These are phyloP conservation scores for Oncorhynchus clarkii DNA, from an alignment of 2,113 vertebrate genomes.

Conservation along the genomic window DNA sequence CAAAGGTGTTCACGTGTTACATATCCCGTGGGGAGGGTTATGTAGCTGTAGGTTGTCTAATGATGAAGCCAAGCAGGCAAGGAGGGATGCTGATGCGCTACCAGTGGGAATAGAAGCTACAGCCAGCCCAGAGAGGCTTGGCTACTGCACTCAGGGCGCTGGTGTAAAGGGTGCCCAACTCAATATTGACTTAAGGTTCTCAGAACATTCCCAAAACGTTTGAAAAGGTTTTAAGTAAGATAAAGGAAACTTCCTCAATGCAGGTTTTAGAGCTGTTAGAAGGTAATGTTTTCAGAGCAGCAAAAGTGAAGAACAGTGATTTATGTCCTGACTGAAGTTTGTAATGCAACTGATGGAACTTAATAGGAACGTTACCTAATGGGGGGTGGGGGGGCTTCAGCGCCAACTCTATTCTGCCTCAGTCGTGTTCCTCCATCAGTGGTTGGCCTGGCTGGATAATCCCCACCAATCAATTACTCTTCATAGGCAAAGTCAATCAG, in stretches of 20 bases:
- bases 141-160: not conserved
- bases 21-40: conserved; percentile 41
- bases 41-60: conserved; percentile 49
- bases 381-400: not conserved
- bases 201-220: too few relatives aligned
- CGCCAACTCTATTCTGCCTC: conserved; percentile 37
- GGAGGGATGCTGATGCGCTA: conserved; percentile 14
- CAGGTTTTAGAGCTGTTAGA: not conserved
- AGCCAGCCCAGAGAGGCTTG: not conserved
- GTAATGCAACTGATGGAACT: not conserved
- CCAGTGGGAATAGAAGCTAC: conserved; percentile 4
- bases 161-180: not conserved
- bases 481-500: conserved; percentile 65
- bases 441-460: conserved; percentile 61
- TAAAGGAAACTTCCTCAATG: not conserved
- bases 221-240: too few relatives aligned
- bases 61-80: conserved; percentile 49
- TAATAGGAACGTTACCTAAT: not conserved
- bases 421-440: conserved; percentile 44
- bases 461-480: conserved; percentile 71
- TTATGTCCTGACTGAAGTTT: not conserved
- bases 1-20: conserved; percentile 41
- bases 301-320: not conserved
- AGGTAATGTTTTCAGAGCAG: not conserved
- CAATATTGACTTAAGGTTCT: not conserved